Evolutionary conservation across 2,888 invertebrate species (phyloP).

Genomic region (Lagria hirta): DNA sequence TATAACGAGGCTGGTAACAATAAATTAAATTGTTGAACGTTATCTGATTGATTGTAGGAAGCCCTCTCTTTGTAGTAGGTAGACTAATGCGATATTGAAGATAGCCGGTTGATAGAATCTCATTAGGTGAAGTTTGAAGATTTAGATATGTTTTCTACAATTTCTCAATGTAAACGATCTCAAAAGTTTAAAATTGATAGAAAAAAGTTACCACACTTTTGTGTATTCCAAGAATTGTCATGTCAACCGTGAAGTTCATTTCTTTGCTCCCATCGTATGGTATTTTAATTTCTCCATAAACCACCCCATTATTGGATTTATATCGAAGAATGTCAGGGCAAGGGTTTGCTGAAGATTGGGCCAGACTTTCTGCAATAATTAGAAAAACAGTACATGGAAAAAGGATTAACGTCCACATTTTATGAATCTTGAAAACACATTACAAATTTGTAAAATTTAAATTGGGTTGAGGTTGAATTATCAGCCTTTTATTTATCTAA

Average conservation of each 20-base stretch:
- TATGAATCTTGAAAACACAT: too few relatives aligned
- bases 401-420: too few relatives aligned
- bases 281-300: constrained; percentile 26
- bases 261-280: constrained; percentile 27
- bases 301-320: constrained; percentile 19
- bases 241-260: constrained; percentile 29
- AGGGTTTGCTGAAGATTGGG: too few relatives aligned
- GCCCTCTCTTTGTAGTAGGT: constrained; percentile 37
- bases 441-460: too few relatives aligned
- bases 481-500: too few relatives aligned
- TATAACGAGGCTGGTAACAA: constrained; percentile 42
- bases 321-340: constrained; percentile 42
- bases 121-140: constrained; percentile 31
- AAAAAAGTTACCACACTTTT: constrained; percentile 13
- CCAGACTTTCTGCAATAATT: too few relatives aligned
- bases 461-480: too few relatives aligned
- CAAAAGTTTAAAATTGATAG: too few relatives aligned
- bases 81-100: constrained; percentile 36
- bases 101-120: constrained; percentile 25
- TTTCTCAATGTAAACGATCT: too few relatives aligned
- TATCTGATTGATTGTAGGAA: constrained; percentile 45
- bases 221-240: constrained; percentile 29
- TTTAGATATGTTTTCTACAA: constrained; percentile 36
- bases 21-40: constrained; percentile 35
- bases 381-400: too few relatives aligned